Evolutionary conservation across 2,113 vertebrate genomes (phyloP).

Genomic region (Nibea albiflora): DNA sequence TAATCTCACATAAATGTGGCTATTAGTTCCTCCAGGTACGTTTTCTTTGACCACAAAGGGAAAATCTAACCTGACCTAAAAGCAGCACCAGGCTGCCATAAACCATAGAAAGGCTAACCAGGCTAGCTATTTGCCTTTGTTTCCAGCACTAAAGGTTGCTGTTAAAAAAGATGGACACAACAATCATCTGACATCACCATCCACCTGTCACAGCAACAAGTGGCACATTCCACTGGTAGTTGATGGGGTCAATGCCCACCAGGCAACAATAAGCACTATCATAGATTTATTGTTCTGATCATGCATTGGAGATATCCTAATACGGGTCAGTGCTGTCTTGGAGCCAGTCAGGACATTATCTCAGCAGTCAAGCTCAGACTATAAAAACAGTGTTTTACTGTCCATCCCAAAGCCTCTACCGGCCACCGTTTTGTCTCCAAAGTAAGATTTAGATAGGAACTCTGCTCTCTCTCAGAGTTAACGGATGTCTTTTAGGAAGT

Average conservation of each 20-base stretch:
- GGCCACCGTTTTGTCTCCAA: slow-evolving; percentile 56
- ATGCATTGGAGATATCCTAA: slow-evolving; percentile 36
- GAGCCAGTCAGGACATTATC: slow-evolving; percentile 47
- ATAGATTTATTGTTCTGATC: slow-evolving; percentile 48
- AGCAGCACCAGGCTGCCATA: too few species aligned
- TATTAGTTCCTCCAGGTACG: not conserved
- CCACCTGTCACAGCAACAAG: slow-evolving; percentile 24
- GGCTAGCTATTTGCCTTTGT: not conserved
- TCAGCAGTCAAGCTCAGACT: slow-evolving; percentile 45
- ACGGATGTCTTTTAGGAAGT: slow-evolving; percentile 74
- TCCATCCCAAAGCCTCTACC: slow-evolving; percentile 46
- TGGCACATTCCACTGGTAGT: slow-evolving; percentile 11
- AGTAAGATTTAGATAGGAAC: slow-evolving; percentile 66
- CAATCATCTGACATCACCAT: not conserved
- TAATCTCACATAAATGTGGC: not conserved
- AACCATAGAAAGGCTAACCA: not conserved
- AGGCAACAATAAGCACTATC: slow-evolving; percentile 9
- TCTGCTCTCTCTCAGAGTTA: slow-evolving; percentile 56
- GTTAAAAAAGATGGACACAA: not conserved
- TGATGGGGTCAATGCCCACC: slow-evolving; percentile 4
- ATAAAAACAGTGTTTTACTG: slow-evolving; percentile 67
- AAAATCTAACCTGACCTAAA: not conserved
- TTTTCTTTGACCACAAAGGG: not conserved
- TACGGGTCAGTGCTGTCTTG: slow-evolving; percentile 17
- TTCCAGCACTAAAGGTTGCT: not conserved